These are phyloP conservation scores for Lordiphosa collinella DNA, from an alignment of 1,140 invertebrate genomes.

Conservation along the genomic window DNA sequence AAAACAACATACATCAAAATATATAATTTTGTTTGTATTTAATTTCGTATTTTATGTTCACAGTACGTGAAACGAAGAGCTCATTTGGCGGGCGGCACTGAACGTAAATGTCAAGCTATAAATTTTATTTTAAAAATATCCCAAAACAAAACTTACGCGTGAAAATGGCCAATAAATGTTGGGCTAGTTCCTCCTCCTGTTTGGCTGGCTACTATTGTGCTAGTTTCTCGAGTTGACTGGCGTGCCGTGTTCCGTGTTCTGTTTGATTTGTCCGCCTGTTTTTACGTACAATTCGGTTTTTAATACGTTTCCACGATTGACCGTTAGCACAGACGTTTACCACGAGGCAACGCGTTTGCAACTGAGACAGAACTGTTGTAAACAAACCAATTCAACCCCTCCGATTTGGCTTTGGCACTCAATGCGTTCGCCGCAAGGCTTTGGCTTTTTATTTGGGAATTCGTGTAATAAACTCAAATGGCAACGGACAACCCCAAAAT, in stretches of 20 bases:
- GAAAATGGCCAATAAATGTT: slow-evolving; percentile 53
- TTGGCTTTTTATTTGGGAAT: slow-evolving; percentile 47
- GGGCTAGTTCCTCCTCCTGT: slow-evolving; percentile 12
- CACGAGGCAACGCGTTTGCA: slow-evolving; percentile 62
- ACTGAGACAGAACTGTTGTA: slow-evolving; percentile 62
- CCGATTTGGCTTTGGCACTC: slow-evolving; percentile 46
- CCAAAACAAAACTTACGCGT: slow-evolving; percentile 48
- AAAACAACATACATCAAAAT: slow-evolving; percentile 11
- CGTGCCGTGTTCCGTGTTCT: slow-evolving; percentile 3
- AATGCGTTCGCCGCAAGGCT: slow-evolving; percentile 24
- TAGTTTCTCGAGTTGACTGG: slow-evolving; percentile 1
- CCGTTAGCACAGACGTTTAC: slow-evolving; percentile 24
- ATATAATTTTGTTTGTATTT: slow-evolving; percentile 19
- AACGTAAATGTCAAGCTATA: slow-evolving; percentile 31
- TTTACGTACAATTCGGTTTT: slow-evolving; percentile 12
- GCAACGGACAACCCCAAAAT: slow-evolving; percentile 52
- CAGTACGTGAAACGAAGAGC: slow-evolving; percentile 34
- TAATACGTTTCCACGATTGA: slow-evolving; percentile 21
- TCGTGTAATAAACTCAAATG: slow-evolving; percentile 50
- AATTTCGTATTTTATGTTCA: slow-evolving; percentile 31
- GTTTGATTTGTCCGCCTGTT: slow-evolving; percentile 31
- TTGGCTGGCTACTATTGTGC: background rate
- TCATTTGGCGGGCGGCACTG: slow-evolving; percentile 13
- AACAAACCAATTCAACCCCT: slow-evolving; percentile 78
- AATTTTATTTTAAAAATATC: slow-evolving; percentile 28